Conservation (phyloP, 2,797 vertebrate genomes). For the Channallabes apus region DNA sequence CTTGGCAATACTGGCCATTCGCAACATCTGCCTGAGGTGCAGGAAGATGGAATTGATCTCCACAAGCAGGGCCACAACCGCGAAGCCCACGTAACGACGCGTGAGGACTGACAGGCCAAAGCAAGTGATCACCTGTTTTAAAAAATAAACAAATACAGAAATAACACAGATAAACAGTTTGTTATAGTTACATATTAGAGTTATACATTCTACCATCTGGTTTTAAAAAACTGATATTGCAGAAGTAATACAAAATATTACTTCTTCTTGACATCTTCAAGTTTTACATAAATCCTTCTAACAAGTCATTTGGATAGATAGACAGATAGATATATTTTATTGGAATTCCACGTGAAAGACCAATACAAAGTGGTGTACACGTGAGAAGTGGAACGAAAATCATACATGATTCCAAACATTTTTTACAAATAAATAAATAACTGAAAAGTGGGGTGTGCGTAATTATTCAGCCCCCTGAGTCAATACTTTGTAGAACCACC, state of each 20-base stretch:
- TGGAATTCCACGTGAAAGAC: no score
- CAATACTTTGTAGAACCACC: no score
- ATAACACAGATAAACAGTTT: background rate
- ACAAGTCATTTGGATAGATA: background rate
- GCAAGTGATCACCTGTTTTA: conserved; percentile 83
- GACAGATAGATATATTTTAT: no score
- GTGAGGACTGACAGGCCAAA: conserved; percentile 81
- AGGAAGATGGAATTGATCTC: conserved; percentile 93
- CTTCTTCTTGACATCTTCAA: background rate
- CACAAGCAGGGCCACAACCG: conserved; percentile 87
- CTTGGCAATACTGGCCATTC: conserved; percentile 76
- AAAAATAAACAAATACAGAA: background rate
- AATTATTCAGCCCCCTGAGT: no score
- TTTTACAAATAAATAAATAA: no score
- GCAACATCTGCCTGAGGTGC: conserved; percentile 83
- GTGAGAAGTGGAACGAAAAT: no score
- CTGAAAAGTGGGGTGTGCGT: no score
- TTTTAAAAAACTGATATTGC: background rate
- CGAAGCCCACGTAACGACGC: conserved; percentile 80
- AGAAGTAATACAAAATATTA: background rate
- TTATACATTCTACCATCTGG: background rate
- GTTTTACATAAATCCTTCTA: no score
- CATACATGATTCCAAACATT: no score
- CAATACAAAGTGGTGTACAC: no score
- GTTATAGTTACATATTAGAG: background rate